Conservation (phyloP, 2,888 invertebrate species). For the Mycogona germanica region DNA sequence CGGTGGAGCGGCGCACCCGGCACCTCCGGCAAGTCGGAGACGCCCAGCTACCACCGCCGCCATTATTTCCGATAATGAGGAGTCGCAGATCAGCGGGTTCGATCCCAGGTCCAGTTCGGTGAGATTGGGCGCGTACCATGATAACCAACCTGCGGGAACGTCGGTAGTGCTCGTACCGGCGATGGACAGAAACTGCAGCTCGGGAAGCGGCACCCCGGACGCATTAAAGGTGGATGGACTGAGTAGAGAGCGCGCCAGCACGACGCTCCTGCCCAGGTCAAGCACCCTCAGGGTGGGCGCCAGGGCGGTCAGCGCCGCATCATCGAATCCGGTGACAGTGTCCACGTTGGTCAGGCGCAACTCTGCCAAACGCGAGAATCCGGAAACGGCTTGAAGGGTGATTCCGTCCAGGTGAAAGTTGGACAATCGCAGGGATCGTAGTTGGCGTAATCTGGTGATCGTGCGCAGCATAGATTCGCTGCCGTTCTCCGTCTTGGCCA, state of each 20-base stretch:
- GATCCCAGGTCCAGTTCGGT: background rate
- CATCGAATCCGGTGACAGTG: background rate
- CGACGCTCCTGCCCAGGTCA: background rate
- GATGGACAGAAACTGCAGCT: too few relatives aligned
- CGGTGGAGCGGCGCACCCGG: too few relatives aligned
- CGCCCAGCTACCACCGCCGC: background rate
- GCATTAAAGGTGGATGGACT: background rate
- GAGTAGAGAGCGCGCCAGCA: background rate
- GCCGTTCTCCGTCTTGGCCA: too few relatives aligned
- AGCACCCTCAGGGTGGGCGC: background rate
- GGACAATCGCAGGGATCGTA: background rate
- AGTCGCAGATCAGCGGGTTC: slow-evolving; percentile 2
- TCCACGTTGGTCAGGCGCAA: slow-evolving; percentile 5
- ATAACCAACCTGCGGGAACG: too few relatives aligned
- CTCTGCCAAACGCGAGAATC: background rate
- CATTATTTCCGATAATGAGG: background rate
- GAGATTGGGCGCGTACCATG: slow-evolving; percentile 3
- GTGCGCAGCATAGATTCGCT: too few relatives aligned
- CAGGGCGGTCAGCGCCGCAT: background rate
- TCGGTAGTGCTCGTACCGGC: too few relatives aligned
- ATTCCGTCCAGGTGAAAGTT: background rate
- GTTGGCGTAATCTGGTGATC: background rate
- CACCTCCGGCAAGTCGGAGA: too few relatives aligned
- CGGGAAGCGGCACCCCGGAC: background rate
- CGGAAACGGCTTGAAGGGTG: background rate